phyloP scores from a whole-genome alignment of 1,140 invertebrate genomes.

The Condylostylus longicornis region DNA sequence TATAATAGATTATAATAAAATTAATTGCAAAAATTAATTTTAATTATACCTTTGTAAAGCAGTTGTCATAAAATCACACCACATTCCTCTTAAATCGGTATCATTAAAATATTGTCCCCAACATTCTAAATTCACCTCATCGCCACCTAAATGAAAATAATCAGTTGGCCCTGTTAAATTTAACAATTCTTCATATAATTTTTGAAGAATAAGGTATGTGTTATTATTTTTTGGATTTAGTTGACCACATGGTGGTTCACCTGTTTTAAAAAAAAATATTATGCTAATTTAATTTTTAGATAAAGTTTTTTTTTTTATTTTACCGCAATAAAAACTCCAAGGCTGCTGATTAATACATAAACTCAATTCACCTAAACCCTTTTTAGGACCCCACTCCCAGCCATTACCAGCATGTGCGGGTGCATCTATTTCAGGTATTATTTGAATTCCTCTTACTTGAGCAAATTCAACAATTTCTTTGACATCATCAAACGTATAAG shows the following conservation, averaged over 20 bases:
- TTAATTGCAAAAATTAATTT: background rate
- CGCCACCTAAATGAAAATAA: constrained; percentile 67
- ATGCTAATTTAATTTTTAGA: background rate
- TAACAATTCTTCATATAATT: constrained; percentile 50
- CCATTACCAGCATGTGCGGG: constrained; percentile 68
- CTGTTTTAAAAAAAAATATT: background rate
- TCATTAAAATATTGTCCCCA: constrained; percentile 59
- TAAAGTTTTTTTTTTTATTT: background rate
- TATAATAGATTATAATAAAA: background rate
- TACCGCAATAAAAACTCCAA: constrained; percentile 57
- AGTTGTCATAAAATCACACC: constrained; percentile 58
- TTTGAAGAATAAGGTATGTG: constrained; percentile 51
- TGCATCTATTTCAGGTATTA: constrained; percentile 54
- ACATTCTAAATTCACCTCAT: constrained; percentile 64
- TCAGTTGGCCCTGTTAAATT: constrained; percentile 47
- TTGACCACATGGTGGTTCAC: constrained; percentile 67
- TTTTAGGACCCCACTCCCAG: constrained; percentile 57
- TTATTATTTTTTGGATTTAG: constrained; percentile 64
- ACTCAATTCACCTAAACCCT: constrained; percentile 49
- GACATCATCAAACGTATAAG: constrained; percentile 54
- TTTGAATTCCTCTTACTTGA: constrained; percentile 47
- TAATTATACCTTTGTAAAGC: constrained; percentile 35
- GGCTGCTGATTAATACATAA: constrained; percentile 60
- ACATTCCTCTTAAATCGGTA: constrained; percentile 56
- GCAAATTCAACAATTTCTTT: constrained; percentile 48